phyloP scores from a whole-genome alignment of 2,888 invertebrate genomes.

The Drosophila eohydei region DNA sequence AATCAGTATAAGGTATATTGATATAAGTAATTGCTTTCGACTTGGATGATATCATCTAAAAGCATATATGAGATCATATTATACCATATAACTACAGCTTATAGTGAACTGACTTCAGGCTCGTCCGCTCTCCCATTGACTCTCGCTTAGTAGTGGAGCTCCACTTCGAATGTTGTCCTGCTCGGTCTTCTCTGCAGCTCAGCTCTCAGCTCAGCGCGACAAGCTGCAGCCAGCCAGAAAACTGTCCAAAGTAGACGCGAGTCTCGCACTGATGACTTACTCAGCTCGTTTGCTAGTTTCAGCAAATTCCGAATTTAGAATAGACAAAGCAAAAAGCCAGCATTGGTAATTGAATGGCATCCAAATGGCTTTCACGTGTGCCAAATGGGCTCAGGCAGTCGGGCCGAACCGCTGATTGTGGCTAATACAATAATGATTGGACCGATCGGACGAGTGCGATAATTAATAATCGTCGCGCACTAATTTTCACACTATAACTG shows the following conservation, averaged over 20 bases:
- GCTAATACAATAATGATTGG: constrained; percentile 25
- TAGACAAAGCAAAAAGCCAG: neutral
- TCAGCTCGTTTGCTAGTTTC: neutral
- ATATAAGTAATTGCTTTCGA: too few species aligned
- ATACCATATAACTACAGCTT: too few species aligned
- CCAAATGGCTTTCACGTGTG: constrained; percentile 36
- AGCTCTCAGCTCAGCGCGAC: neutral
- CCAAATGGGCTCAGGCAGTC: neutral
- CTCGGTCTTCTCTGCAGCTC: too few species aligned
- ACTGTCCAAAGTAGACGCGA: neutral
- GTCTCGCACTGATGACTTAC: constrained; percentile 1
- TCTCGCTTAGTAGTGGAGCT: too few species aligned
- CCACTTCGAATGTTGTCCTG: too few species aligned
- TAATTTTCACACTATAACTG: constrained; percentile 28
- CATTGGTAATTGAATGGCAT: neutral
- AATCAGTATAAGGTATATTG: too few species aligned
- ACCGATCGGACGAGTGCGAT: neutral
- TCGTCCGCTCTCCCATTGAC: too few species aligned
- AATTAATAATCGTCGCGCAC: constrained; percentile 23
- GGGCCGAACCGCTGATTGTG: constrained; percentile 16
- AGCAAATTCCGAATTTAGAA: neutral
- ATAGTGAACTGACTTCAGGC: too few species aligned
- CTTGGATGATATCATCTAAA: too few species aligned
- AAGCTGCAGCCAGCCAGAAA: neutral
- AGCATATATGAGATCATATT: too few species aligned